Evolutionary conservation across 2,113 vertebrate species (phyloP), one percentile per base, ranked within the genome.

Genomic region (Lagopus leucura): DNA sequence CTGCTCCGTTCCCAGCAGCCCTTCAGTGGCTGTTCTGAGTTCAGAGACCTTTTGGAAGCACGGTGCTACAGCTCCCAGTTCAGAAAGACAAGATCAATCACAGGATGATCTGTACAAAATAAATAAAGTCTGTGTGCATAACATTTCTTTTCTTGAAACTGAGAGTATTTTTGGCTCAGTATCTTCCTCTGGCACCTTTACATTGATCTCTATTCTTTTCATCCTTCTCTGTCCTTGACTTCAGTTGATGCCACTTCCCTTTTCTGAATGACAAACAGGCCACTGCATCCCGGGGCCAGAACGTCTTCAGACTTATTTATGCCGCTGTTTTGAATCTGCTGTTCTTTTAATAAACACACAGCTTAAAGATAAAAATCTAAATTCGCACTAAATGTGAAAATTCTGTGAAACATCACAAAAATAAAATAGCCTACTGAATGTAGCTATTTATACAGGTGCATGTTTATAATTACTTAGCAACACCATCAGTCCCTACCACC

Each of bases 131-230:
- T 40, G 30, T 30, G 48, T 36, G 70, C 73, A 19, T 67, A 90
- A 90, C 65, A 57, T 36, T 38, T 60, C 66, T 69, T 50, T 54
- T 67, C 89, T 74, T 55, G 50, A 69, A 82, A 74, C 21, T 0
- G 1, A 77, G 92, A 82, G 42, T 78, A 69, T 58, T 91, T 81
- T 82, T 63, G 76, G 82, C 90, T 93, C 81, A 32, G 12, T 57
- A 75, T 92, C 85, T 88, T 95, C 88, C 87, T 88, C 76, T 71
- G 79, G 85, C 65, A 95, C 93, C 85, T 91, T 86, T 82, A 36
- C 92, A 94, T 57, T 88, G 94, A 86, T 95, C 93, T 92, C 75
- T 88, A 58, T 77, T 71, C 85, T 83, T 91, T 92, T 91, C 69
- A 95, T 80, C 91, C 89, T 48, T 60, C 88, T 65, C 10, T 1